phyloP scores from a whole-genome alignment of 30 jellyfish, hydroid and myxozoan genomes.

The Rhopilema esculentum region DNA sequence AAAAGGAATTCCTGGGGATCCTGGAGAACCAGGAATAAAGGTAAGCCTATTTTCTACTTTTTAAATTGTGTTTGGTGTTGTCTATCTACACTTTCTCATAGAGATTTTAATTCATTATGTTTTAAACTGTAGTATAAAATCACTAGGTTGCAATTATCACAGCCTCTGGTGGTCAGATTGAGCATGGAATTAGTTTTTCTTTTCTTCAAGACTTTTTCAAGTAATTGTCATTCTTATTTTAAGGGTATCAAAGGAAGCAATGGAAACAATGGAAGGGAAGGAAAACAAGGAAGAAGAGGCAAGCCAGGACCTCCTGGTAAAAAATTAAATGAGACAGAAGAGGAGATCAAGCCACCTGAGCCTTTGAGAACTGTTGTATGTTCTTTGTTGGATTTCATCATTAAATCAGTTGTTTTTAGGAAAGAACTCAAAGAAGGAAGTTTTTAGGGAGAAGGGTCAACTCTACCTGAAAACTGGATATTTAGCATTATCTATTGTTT shows the following conservation, averaged over 20 bases:
- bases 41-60: conserved; percentile 17
- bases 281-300: conserved; percentile 49
- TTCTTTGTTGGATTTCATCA: not conserved
- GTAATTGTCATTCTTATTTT: not conserved
- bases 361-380: conserved; percentile 10
- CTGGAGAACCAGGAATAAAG: conserved; percentile 40
- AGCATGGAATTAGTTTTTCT: too few species aligned
- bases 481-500: too few species aligned
- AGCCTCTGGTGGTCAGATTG: too few species aligned
- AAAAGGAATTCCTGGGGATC: conserved; percentile 57
- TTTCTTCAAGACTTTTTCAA: too few species aligned
- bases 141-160: too few species aligned
- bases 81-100: not conserved
- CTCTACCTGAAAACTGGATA: too few species aligned
- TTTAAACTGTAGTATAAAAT: too few species aligned
- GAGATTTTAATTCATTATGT: too few species aligned
- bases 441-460: too few species aligned
- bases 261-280: conserved; percentile 27
- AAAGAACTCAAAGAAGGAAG: too few species aligned
- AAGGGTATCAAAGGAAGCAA: conserved; percentile 26
- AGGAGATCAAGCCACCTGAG: not conserved
- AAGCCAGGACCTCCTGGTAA: conserved; percentile 27
- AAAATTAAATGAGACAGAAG: not conserved
- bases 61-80: not conserved
- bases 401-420: not conserved